phyloP scores from a whole-genome alignment of 2,113 vertebrate species.

The Pogonocichla stellata region DNA sequence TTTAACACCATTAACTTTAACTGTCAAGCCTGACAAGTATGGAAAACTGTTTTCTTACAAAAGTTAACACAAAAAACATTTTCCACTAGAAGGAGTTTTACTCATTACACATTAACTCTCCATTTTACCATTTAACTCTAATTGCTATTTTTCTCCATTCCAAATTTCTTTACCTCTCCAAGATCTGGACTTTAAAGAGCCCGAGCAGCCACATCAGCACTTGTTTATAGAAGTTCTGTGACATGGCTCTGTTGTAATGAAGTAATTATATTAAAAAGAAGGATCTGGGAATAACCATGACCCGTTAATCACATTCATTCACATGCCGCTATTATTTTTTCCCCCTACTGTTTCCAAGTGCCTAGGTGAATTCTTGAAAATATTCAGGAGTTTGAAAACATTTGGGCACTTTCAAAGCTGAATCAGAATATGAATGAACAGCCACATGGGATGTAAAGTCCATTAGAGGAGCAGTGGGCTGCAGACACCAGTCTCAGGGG shows the following conservation, averaged over 20 bases:
- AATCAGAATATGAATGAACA: background rate
- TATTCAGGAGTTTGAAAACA: background rate
- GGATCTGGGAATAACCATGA: conserved; percentile 10
- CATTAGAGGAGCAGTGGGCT: background rate
- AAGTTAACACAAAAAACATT: conserved; percentile 59
- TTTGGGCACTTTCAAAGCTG: background rate
- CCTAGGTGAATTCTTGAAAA: background rate
- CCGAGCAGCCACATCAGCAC: background rate
- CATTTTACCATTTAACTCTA: conserved; percentile 28
- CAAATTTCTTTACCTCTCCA: background rate
- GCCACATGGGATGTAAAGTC: background rate
- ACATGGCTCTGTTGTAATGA: background rate
- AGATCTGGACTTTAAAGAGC: conserved; percentile 24
- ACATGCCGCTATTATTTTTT: background rate
- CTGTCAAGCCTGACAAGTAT: conserved; percentile 65
- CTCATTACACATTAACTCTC: conserved; percentile 4
- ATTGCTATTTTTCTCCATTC: conserved; percentile 14
- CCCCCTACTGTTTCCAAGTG: background rate
- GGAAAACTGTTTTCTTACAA: conserved; percentile 58
- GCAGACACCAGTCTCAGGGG: rapidly evolving
- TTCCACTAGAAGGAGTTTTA: conserved; percentile 36
- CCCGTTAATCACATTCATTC: background rate
- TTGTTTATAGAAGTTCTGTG: conserved; percentile 26
- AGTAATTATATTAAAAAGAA: conserved; percentile 32
- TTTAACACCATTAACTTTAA: conserved; percentile 66